Evolutionary conservation across 2,113 vertebrate species (phyloP).

Genomic region (Ciconia boyciana): DNA sequence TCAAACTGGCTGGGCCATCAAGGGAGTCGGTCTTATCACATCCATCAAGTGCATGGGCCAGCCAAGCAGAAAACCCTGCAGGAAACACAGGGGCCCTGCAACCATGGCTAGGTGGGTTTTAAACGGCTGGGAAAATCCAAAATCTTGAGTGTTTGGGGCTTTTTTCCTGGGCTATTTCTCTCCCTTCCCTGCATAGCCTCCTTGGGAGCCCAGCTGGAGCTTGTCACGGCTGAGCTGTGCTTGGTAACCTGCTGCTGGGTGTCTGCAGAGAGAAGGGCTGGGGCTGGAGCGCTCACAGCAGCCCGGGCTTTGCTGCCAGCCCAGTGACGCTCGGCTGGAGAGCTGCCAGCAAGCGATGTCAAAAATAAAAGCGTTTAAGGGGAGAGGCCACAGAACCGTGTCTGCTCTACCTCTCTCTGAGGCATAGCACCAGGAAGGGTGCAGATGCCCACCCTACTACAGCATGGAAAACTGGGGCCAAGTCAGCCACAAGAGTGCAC

Average conservation of each 20-base stretch:
- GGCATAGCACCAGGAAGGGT: too few relatives aligned
- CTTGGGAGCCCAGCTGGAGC: not conserved
- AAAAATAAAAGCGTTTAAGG: not conserved
- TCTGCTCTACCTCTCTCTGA: fast-evolving
- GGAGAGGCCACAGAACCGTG: not conserved
- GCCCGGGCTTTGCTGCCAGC: not conserved
- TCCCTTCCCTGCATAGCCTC: not conserved
- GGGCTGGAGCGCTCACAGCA: not conserved
- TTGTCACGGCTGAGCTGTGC: not conserved
- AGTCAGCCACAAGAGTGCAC: too few relatives aligned
- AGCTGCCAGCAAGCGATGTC: not conserved
- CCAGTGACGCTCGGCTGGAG: fast-evolving
- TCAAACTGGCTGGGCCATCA: fast-evolving
- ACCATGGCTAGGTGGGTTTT: not conserved
- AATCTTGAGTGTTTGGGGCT: fast-evolving
- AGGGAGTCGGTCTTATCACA: not conserved
- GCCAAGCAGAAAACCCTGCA: not conserved
- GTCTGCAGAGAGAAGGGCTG: not conserved
- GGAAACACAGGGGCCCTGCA: not conserved
- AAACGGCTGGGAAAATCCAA: not conserved
- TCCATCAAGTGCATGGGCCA: not conserved
- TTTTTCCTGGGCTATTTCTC: not conserved
- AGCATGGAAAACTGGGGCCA: not conserved
- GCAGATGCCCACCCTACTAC: not conserved
- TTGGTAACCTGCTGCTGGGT: not conserved